These are phyloP conservation scores for Asarcornis scutulata DNA, from an alignment of 2,113 vertebrate genomes.

Conservation along the genomic window DNA sequence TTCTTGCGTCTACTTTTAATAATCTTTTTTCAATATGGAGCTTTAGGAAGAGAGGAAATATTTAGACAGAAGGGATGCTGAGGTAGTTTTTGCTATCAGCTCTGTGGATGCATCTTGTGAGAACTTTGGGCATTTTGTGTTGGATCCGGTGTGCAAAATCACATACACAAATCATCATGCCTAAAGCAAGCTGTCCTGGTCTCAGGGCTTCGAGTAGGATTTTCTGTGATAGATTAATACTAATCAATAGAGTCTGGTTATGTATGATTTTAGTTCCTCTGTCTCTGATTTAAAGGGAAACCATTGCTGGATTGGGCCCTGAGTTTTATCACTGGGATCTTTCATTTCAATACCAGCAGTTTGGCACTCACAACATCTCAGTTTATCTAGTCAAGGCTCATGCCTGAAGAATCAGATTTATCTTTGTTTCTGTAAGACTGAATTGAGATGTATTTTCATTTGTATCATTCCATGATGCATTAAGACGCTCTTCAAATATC, in stretches of 20 bases:
- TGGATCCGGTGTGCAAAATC: neutral
- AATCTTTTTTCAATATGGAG: neutral
- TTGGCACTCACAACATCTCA: neutral
- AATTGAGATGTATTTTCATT: neutral
- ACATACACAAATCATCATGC: neutral
- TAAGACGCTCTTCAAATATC: neutral
- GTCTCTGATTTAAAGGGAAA: neutral
- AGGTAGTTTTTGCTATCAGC: neutral
- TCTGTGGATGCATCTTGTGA: neutral
- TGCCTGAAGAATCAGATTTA: neutral
- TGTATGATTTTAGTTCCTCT: neutral
- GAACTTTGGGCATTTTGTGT: neutral
- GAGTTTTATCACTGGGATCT: neutral
- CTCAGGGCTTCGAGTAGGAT: neutral
- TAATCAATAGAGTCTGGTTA: neutral
- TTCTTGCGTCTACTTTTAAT: neutral
- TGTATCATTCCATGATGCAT: neutral
- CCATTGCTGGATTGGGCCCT: neutral
- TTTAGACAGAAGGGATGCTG: neutral
- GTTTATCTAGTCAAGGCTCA: neutral
- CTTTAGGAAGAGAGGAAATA: neutral
- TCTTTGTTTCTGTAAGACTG: slow-evolving; percentile 1
- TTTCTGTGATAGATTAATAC: neutral
- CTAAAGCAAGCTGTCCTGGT: neutral
- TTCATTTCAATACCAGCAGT: neutral